phyloP scores from a whole-genome alignment of 2,113 vertebrate species.

The Campylomormyrus tamandua region DNA sequence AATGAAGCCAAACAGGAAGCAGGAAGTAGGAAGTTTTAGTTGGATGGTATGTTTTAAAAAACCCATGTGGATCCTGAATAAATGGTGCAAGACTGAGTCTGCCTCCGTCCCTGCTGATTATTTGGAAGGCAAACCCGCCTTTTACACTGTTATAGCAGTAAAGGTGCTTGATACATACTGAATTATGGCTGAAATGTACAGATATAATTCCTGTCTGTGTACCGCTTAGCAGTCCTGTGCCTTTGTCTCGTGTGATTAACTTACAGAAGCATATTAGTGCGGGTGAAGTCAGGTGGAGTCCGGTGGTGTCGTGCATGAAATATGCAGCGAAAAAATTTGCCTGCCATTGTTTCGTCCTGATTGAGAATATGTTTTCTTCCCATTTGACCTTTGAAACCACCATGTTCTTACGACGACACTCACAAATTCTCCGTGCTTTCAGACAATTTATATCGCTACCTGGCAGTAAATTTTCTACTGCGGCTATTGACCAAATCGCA shows the following conservation, averaged over 20 bases:
- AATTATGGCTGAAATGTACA: neutral
- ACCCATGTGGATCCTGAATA: neutral
- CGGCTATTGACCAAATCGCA: slow-evolving; percentile 3
- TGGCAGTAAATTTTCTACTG: neutral
- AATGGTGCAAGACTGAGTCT: neutral
- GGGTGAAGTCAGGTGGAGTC: neutral
- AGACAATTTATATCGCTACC: slow-evolving; percentile 3
- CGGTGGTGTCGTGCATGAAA: neutral
- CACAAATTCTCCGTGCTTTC: neutral
- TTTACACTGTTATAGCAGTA: neutral
- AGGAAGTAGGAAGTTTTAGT: neutral
- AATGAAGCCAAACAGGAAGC: neutral
- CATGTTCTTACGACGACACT: neutral
- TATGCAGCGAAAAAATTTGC: neutral
- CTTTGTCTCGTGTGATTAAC: neutral
- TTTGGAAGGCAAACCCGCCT: neutral
- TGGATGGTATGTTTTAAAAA: neutral
- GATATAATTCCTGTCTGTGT: neutral
- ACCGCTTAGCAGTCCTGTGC: neutral
- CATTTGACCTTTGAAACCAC: neutral
- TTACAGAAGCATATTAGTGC: neutral
- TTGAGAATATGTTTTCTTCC: neutral
- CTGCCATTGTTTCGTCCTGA: too few species aligned
- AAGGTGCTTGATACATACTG: neutral
- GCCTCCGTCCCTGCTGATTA: neutral